Base-by-base conservation (phyloP, 2,797 vertebrate species). In the Apodemus agrarius region DNA sequence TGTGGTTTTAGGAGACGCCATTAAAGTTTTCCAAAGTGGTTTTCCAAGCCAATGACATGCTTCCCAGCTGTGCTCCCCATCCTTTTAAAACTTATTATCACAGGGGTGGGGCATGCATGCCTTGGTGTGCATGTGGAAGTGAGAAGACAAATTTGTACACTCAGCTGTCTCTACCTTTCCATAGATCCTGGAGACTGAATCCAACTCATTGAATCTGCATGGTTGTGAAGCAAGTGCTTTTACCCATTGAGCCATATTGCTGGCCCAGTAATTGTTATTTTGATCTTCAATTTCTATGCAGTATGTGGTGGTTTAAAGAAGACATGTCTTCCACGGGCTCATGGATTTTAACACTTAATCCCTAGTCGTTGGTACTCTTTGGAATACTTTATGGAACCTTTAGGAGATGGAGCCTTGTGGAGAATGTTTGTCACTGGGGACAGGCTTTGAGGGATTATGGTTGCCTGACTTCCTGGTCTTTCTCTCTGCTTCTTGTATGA, bases 1-100 rank as follows among this genome's bases (percentile, higher is more conserved):
- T 26, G 13, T 54, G 31, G 19, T 84, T 90, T 69, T 76, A 89
- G 31, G 7, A 95, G 54, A 91, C 31, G 93, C 31, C 61, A 34
- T n/a, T 83, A 83, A 91, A 61, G 34, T 93, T 90, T 78, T 93
- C 59, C 52, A 93, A 95, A 93, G 34, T 57, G 2, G 19, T 26
- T 89, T 81, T 80, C 43, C 43, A 43, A 43, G 29, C 26, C 57
- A 90, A 61, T 76, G 92, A 52, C 16, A 61, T 75, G 57, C 65
- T 37, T 65, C 54, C 29, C 22, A 75, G 63, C 49, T 81, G 84
- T 43, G 40, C n/a, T 82, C 90, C 67, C 57, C 67, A 54, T 69
- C 93, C n/a, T 90, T 67, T 85, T 24, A 85, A 85, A 69, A 31
- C n/a, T 67, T 67, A 52, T 49, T 69, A 83, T 63, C 57, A 63